These are phyloP conservation scores for Drosophila kokeensis DNA, from an alignment of 2,888 invertebrate genomes.

Conservation along the genomic window DNA sequence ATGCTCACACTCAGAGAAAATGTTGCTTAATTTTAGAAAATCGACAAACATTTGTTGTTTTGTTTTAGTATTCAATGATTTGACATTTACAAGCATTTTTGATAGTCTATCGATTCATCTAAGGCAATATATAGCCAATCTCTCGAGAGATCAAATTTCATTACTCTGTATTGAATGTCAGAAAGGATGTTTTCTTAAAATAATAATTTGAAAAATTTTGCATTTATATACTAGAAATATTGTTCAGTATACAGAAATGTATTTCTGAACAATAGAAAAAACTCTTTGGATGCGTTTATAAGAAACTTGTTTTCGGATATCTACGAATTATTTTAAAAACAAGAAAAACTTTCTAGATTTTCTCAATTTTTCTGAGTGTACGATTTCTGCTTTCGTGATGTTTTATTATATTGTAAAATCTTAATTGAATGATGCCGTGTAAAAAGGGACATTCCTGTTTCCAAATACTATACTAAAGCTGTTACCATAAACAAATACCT, in stretches of 20 bases:
- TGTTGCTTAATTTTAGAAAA: too few relatives aligned
- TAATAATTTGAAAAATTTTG: too few relatives aligned
- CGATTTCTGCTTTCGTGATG: fast-evolving
- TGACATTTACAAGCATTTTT: too few relatives aligned
- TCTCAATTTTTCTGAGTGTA: not conserved
- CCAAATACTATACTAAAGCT: not conserved
- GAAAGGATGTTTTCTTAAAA: too few relatives aligned
- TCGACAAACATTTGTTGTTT: not conserved
- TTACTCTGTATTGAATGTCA: too few relatives aligned
- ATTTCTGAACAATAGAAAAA: not conserved
- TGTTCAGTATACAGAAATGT: not conserved
- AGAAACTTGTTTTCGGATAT: not conserved
- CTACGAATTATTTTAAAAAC: not conserved
- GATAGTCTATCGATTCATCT: too few relatives aligned
- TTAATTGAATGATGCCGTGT: not conserved
- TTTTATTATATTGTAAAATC: not conserved
- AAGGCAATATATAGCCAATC: too few relatives aligned
- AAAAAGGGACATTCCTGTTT: not conserved
- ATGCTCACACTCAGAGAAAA: not conserved
- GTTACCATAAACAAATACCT: not conserved
- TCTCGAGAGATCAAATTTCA: too few relatives aligned
- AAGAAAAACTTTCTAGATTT: not conserved
- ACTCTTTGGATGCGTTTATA: not conserved
- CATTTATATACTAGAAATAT: not conserved
- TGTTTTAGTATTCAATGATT: too few relatives aligned